A percentile compares a stretch with the other conserved stretches of the same genome.
Evolutionary conservation across 2,797 vertebrate genomes (phyloP).

Genomic region (Leptatherina wallacei): DNA sequence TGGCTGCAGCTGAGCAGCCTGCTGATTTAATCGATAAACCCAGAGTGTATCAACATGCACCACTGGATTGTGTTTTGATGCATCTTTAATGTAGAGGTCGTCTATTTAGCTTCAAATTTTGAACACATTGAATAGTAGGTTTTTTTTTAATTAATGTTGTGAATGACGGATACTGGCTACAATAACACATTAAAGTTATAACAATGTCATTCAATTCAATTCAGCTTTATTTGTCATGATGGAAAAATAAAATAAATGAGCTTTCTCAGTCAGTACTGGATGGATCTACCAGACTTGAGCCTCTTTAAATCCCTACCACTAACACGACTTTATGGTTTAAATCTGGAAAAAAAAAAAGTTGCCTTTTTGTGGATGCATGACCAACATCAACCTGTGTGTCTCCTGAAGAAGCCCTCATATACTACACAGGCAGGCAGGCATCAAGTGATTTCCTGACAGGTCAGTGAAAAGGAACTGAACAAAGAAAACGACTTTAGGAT

Average conservation of each 20-base stretch:
- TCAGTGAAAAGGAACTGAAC: conserved; percentile 34
- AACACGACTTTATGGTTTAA: conserved; percentile 6
- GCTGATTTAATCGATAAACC: conserved; percentile 7
- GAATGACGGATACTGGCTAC: conserved; percentile 1
- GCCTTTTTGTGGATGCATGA: conserved; percentile 24
- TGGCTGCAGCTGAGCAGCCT: neutral
- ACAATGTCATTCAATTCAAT: no score
- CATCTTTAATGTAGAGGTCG: neutral
- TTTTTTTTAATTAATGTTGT: neutral
- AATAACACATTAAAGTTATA: neutral
- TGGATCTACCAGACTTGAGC: neutral
- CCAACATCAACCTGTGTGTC: conserved; percentile 21
- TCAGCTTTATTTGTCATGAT: neutral
- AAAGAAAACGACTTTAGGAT: conserved; percentile 39
- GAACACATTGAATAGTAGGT: conserved; percentile 11
- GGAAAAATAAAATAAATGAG: neutral
- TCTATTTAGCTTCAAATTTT: conserved; percentile 19
- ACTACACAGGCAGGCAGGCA: conserved; percentile 14
- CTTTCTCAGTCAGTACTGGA: neutral
- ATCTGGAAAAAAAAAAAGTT: conserved; percentile 9
- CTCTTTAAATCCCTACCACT: conserved; percentile 3
- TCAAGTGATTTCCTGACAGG: conserved; percentile 44
- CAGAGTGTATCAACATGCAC: neutral
- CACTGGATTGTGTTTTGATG: neutral
- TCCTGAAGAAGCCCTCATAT: conserved; percentile 17